Evolutionary conservation across 2,888 invertebrate genomes (phyloP).

Genomic region (Odontomyia ornata): DNA sequence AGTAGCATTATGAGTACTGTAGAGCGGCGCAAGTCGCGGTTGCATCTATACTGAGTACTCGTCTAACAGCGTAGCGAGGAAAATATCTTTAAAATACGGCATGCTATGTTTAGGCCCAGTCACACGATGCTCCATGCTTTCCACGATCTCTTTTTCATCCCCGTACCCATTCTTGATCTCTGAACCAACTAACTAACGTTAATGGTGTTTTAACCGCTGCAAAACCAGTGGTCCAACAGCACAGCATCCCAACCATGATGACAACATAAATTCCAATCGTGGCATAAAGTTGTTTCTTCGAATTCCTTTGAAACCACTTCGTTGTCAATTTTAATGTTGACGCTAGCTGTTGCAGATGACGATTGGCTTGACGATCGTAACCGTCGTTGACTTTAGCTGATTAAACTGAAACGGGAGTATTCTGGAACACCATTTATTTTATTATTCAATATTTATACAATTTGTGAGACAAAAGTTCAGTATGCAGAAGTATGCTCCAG

Average conservation of each 20-base stretch:
- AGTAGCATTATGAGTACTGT: not conserved
- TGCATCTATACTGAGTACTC: not conserved
- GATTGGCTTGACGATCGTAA: not conserved
- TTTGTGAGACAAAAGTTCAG: too few relatives aligned
- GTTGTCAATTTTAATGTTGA: slow-evolving; percentile 31
- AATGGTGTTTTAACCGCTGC: not conserved
- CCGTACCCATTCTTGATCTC: not conserved
- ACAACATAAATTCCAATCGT: slow-evolving; percentile 43
- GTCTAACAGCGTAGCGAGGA: not conserved
- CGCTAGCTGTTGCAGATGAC: not conserved
- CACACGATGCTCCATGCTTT: not conserved
- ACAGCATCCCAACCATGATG: slow-evolving; percentile 31
- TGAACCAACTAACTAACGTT: not conserved
- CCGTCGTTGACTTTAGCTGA: not conserved
- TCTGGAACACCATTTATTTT: too few relatives aligned
- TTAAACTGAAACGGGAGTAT: too few relatives aligned
- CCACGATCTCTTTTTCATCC: slow-evolving; percentile 8
- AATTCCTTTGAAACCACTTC: slow-evolving; percentile 25
- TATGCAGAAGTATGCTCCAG: too few relatives aligned
- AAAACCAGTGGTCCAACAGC: slow-evolving; percentile 6
- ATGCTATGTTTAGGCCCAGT: not conserved
- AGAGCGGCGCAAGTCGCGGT: not conserved
- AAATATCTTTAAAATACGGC: not conserved
- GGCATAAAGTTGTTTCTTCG: slow-evolving; percentile 28
- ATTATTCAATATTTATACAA: too few relatives aligned